A percentile compares a stretch with the other conserved stretches of the same genome.
Evolutionary conservation across 2,888 invertebrate genomes (phyloP).

Genomic region (Brachyopa scutellaris): DNA sequence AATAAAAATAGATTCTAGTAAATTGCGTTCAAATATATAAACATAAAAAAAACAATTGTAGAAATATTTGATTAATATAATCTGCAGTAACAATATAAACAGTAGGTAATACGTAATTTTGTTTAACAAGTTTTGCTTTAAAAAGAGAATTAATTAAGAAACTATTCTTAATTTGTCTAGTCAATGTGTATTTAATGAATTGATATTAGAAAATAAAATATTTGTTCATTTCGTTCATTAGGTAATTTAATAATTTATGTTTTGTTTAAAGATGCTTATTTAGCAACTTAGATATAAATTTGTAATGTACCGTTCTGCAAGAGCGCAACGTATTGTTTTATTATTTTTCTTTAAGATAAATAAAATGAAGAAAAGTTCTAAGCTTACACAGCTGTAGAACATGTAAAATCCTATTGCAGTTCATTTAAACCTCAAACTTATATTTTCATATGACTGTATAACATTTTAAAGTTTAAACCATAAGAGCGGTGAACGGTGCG

Average conservation of each 20-base stretch:
- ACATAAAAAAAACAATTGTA: constrained; percentile 18
- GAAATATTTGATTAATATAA: constrained; percentile 32
- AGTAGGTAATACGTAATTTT: constrained; percentile 59
- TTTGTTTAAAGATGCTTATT: constrained; percentile 51
- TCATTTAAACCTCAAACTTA: too few relatives aligned
- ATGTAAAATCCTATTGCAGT: too few relatives aligned
- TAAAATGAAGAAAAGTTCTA: too few relatives aligned
- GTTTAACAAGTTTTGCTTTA: constrained; percentile 38
- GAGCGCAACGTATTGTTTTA: background rate
- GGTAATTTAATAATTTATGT: constrained; percentile 22
- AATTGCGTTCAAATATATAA: constrained; percentile 42
- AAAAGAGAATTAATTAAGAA: constrained; percentile 16
- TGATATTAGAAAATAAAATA: constrained; percentile 21
- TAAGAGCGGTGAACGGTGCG: too few relatives aligned
- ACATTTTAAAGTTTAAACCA: too few relatives aligned
- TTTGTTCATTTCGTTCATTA: background rate
- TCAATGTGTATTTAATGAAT: constrained; percentile 55
- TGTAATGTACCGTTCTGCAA: constrained; percentile 23
- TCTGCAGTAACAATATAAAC: constrained; percentile 26
- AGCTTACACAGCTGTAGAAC: too few relatives aligned
- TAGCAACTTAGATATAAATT: constrained; percentile 13
- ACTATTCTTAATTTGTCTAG: constrained; percentile 18
- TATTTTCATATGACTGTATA: too few relatives aligned
- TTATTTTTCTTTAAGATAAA: background rate
- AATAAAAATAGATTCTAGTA: constrained; percentile 56